These are phyloP conservation scores for Ciconia stormi DNA, from an alignment of 2,113 vertebrate genomes.

Conservation along the genomic window DNA sequence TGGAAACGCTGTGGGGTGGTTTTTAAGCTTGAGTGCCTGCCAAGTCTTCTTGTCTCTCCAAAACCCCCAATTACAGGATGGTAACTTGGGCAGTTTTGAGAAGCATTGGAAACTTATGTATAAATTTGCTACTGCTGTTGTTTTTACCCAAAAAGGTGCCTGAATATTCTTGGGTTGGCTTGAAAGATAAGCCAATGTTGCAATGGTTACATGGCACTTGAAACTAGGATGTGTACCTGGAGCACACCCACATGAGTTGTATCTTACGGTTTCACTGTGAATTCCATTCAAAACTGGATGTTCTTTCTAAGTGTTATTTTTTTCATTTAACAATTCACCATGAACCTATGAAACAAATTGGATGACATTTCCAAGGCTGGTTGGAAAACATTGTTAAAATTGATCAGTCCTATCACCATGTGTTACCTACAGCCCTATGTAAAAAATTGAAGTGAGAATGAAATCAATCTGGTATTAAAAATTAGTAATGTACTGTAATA, in stretches of 20 bases:
- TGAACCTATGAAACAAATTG: neutral
- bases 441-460: neutral
- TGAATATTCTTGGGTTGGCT: neutral
- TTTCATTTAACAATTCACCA: neutral
- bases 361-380: neutral
- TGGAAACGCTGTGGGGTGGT: neutral
- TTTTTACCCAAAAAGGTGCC: neutral
- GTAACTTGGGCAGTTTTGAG: neutral
- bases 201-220: neutral
- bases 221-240: neutral
- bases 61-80: neutral
- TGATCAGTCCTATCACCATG: neutral
- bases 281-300: neutral
- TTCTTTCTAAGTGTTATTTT: neutral
- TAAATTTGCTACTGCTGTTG: neutral
- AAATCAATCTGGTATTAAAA: neutral
- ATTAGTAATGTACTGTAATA: neutral
- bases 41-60: fast-evolving
- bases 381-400: neutral
- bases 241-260: neutral
- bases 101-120: neutral
- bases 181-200: neutral
- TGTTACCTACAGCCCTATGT: neutral
- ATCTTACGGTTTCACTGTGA: neutral
- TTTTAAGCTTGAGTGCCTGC: neutral